Percentiles rank a stretch among this genome's conserved stretches.
phyloP scores from a whole-genome alignment of 2,113 vertebrate species.

The Phyllostomus discolor region DNA sequence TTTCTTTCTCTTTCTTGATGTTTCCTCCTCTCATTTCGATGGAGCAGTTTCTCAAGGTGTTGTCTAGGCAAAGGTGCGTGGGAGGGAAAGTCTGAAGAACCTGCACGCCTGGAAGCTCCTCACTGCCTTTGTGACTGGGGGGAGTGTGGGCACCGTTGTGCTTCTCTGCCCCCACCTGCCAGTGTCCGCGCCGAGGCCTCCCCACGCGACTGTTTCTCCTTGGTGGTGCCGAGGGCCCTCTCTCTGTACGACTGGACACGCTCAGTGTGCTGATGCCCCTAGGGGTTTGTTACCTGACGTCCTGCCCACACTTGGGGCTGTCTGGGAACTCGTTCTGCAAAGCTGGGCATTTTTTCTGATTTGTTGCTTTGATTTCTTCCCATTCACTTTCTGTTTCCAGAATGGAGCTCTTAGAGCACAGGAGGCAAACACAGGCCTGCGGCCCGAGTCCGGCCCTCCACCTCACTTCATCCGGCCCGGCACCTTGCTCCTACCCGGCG shows the following conservation, averaged over 20 bases:
- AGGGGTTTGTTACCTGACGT: neutral
- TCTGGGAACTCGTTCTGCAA: neutral
- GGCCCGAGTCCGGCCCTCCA: no score
- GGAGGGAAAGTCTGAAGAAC: neutral
- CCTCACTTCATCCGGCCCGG: no score
- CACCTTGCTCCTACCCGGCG: no score
- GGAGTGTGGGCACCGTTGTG: neutral
- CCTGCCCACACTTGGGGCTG: neutral
- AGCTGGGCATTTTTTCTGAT: neutral
- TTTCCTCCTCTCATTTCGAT: neutral
- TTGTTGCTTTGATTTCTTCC: neutral
- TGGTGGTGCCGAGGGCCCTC: neutral
- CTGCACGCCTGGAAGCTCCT: neutral
- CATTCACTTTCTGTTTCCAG: neutral
- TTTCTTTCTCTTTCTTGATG: neutral
- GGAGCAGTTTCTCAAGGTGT: neutral
- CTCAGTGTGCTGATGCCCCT: neutral
- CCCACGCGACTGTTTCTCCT: neutral
- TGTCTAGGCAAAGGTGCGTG: neutral
- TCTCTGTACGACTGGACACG: neutral
- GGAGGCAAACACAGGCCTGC: no score
- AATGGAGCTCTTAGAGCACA: no score
- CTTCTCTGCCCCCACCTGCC: neutral
- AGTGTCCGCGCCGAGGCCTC: neutral
- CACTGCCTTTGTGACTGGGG: no score